phyloP scores from a whole-genome alignment of 2,113 vertebrate genomes.

The Seriola dumerili region DNA sequence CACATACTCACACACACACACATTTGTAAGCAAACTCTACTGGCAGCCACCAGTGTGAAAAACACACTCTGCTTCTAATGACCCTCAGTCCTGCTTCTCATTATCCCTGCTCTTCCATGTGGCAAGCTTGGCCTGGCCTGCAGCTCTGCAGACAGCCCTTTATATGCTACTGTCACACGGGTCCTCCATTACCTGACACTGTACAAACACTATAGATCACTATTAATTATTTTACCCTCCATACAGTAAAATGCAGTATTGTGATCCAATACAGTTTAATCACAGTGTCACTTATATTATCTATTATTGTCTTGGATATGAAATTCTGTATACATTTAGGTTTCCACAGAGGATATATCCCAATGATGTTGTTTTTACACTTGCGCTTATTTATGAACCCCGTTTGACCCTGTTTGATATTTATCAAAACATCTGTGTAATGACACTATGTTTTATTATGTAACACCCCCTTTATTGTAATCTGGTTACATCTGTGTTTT shows the following conservation, averaged over 20 bases:
- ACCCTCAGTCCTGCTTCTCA: slow-evolving; percentile 30
- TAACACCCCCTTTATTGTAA: too few relatives aligned
- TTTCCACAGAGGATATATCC: too few relatives aligned
- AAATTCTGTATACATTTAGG: too few relatives aligned
- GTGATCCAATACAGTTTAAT: too few relatives aligned
- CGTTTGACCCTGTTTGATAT: too few relatives aligned
- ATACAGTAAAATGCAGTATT: slow-evolving; percentile 1
- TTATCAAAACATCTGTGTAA: too few relatives aligned
- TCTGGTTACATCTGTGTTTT: too few relatives aligned
- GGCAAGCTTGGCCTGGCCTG: slow-evolving; percentile 7
- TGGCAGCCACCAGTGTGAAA: slow-evolving; percentile 19
- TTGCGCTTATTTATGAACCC: too few relatives aligned
- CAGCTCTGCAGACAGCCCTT: slow-evolving; percentile 37
- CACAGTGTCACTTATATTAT: background rate
- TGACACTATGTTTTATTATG: too few relatives aligned
- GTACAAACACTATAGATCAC: slow-evolving; percentile 5
- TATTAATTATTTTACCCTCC: background rate
- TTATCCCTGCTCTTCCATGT: slow-evolving; percentile 60
- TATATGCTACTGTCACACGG: slow-evolving; percentile 1
- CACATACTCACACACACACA: background rate
- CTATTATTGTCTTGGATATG: background rate
- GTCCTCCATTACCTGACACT: slow-evolving; percentile 4
- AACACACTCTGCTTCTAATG: slow-evolving; percentile 24
- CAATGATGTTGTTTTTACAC: too few relatives aligned
- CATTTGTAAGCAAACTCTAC: background rate